Evolutionary conservation across 2,888 invertebrate species (phyloP).

Genomic region (Scaptomyza flava): DNA sequence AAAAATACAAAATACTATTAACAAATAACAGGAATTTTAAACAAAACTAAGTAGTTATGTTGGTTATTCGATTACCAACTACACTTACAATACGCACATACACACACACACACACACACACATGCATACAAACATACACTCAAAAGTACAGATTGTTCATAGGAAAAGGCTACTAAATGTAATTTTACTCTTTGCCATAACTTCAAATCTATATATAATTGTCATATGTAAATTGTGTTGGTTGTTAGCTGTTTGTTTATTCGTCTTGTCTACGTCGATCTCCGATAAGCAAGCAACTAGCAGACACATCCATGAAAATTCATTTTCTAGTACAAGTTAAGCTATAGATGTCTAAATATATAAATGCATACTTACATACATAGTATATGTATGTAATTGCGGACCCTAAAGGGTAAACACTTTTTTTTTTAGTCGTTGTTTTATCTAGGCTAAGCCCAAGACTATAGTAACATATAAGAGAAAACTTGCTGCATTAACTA

Average conservation of each 20-base stretch:
- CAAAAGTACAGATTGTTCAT: neutral
- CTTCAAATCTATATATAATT: constrained; percentile 16
- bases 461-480: constrained; percentile 58
- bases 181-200: constrained; percentile 18
- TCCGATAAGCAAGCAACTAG: constrained; percentile 20
- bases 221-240: constrained; percentile 7
- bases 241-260: constrained; percentile 5
- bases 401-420: constrained; percentile 18
- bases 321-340: constrained; percentile 3
- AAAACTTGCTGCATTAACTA: constrained; percentile 15
- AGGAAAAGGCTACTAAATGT: constrained; percentile 19
- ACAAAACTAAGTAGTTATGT: constrained; percentile 11
- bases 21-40: constrained; percentile 23
- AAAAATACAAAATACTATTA: constrained; percentile 10
- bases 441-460: constrained; percentile 61
- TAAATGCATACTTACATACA: constrained; percentile 1
- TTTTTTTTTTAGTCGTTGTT: constrained; percentile 48
- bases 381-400: constrained; percentile 5
- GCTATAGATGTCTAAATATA: constrained; percentile 15
- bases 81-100: constrained; percentile 5
- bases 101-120: constrained; percentile 5
- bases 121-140: neutral
- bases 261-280: constrained; percentile 10
- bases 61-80: neutral
- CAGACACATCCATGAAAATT: neutral